phyloP scores from a whole-genome alignment of 1,140 invertebrate genomes.

The Caenorhabditis remanei region DNA sequence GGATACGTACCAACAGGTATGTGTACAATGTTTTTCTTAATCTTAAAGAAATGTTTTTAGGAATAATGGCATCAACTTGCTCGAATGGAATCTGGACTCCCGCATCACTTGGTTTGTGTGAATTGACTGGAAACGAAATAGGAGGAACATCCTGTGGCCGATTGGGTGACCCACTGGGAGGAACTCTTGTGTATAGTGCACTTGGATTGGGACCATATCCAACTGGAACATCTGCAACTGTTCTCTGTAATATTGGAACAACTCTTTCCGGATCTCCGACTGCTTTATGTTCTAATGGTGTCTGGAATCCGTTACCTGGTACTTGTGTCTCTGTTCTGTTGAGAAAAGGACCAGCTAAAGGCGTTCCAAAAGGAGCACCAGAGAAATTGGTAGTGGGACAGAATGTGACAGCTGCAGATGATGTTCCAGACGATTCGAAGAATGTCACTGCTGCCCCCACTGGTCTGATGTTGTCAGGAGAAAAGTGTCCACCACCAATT shows the following conservation, averaged over 20 bases:
- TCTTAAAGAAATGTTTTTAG: neutral
- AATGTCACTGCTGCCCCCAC: too few relatives aligned
- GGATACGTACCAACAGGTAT: neutral
- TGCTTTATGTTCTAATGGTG: constrained; percentile 14
- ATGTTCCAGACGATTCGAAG: neutral
- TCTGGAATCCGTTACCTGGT: constrained; percentile 24
- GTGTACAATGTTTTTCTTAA: neutral
- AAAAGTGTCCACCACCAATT: constrained; percentile 18
- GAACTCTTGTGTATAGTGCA: constrained; percentile 31
- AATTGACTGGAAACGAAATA: constrained; percentile 20
- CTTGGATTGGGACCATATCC: constrained; percentile 37
- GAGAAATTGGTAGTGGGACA: too few relatives aligned
- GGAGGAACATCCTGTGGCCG: constrained; percentile 12
- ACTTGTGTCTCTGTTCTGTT: neutral
- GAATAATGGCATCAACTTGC: constrained; percentile 12
- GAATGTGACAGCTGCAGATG: neutral
- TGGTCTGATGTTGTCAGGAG: neutral
- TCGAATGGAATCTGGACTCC: constrained; percentile 6
- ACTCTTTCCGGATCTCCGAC: constrained; percentile 25
- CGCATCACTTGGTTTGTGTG: neutral
- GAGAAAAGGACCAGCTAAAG: constrained; percentile 18
- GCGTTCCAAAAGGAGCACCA: neutral
- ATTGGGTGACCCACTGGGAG: neutral
- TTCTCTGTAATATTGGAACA: constrained; percentile 41
- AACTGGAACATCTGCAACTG: constrained; percentile 27